Evolutionary conservation across 2,113 vertebrate species (phyloP).

Genomic region (Siniperca knerii): DNA sequence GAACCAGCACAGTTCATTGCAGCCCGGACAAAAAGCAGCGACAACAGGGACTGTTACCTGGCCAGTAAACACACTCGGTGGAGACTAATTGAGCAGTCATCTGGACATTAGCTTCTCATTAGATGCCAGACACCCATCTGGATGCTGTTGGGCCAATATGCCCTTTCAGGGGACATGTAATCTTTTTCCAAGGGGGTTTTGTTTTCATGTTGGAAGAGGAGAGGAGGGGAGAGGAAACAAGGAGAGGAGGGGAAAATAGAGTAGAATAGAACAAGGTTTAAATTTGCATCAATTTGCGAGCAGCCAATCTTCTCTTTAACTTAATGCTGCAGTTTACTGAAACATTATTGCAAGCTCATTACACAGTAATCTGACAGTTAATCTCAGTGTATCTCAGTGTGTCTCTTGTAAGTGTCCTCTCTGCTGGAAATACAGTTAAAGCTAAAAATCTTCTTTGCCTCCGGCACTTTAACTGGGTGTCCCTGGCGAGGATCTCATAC

Average conservation of each 20-base stretch:
- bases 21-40: constrained; percentile 43
- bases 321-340: constrained; percentile 34
- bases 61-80: constrained; percentile 42
- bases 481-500: constrained; percentile 25
- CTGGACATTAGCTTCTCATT: constrained; percentile 70
- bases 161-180: constrained; percentile 38
- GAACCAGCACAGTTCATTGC: constrained; percentile 64
- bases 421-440: constrained; percentile 32
- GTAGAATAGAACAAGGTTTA: constrained; percentile 10
- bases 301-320: constrained; percentile 21
- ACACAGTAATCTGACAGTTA: constrained; percentile 31
- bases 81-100: constrained; percentile 68
- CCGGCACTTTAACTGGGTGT: constrained; percentile 21
- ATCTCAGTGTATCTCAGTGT: background rate
- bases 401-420: constrained; percentile 5
- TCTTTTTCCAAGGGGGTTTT: background rate
- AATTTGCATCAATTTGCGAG: background rate
- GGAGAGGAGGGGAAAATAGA: background rate
- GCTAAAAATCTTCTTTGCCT: constrained; percentile 33
- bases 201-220: background rate
- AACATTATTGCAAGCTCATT: constrained; percentile 19
- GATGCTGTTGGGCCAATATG: constrained; percentile 45
- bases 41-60: constrained; percentile 40
- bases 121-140: constrained; percentile 55
- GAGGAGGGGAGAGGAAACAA: background rate